phyloP scores from a whole-genome alignment of 2,888 invertebrate species.

The Cylindroiulus punctatus region DNA sequence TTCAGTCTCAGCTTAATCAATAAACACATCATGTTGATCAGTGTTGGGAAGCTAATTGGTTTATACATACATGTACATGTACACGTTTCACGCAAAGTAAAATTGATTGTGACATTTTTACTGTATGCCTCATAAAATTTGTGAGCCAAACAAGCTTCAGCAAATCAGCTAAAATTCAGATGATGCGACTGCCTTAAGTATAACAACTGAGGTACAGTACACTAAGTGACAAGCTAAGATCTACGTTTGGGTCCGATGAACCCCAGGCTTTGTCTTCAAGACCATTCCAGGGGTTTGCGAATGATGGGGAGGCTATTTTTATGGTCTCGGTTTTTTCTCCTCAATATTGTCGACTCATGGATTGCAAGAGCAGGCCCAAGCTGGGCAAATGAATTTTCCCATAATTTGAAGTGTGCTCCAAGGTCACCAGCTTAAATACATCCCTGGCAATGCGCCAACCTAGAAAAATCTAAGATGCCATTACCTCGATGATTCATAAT shows the following conservation, averaged over 20 bases:
- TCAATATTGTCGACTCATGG: neutral
- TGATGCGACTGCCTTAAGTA: too few relatives aligned
- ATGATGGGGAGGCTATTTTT: neutral
- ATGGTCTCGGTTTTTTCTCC: neutral
- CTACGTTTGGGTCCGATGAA: neutral
- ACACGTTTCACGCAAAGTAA: too few relatives aligned
- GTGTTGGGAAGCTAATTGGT: too few relatives aligned
- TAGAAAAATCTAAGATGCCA: neutral
- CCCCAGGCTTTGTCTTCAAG: neutral
- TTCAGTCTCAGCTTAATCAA: neutral
- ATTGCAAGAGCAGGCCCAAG: neutral
- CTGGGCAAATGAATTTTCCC: conserved; percentile 37
- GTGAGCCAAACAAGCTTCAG: neutral
- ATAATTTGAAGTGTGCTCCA: conserved; percentile 15
- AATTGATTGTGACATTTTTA: too few relatives aligned
- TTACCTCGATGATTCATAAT: conserved; percentile 20
- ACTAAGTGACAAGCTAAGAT: neutral
- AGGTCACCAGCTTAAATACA: neutral
- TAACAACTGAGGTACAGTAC: neutral
- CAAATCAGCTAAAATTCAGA: too few relatives aligned
- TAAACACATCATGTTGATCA: neutral
- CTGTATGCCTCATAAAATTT: too few relatives aligned
- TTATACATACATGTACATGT: too few relatives aligned
- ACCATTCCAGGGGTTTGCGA: neutral
- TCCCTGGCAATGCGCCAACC: conserved; percentile 1